Percentiles rank a stretch among this genome's conserved stretches.
Conservation (phyloP, 2,797 vertebrate genomes). For the Microctenopoma lineatum region DNA sequence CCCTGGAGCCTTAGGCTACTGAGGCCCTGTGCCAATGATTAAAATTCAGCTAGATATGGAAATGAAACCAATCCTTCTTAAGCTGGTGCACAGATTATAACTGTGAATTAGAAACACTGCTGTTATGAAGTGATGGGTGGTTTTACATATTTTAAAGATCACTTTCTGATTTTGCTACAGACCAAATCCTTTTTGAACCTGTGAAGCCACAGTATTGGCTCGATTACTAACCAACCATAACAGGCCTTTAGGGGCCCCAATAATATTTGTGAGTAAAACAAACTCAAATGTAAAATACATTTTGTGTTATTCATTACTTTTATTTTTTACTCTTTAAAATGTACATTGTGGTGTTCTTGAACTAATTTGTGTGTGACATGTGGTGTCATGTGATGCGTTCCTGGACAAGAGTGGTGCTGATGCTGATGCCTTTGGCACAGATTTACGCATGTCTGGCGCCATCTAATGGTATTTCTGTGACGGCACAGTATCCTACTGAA, state of each 20-base stretch:
- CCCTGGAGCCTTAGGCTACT: background rate
- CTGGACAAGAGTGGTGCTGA: background rate
- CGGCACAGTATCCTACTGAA: background rate
- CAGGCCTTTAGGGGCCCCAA: too few species aligned
- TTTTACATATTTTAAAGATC: background rate
- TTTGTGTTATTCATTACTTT: background rate
- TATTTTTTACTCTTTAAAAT: background rate
- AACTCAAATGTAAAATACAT: too few species aligned
- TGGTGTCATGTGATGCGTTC: background rate
- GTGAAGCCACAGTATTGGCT: background rate
- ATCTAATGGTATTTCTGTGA: conserved; percentile 30
- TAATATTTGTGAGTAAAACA: background rate
- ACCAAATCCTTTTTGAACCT: background rate
- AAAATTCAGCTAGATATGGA: background rate
- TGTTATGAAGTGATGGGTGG: background rate
- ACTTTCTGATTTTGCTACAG: background rate
- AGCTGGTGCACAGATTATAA: background rate
- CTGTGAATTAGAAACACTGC: background rate
- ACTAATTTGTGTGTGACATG: background rate
- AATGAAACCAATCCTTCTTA: background rate
- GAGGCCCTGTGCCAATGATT: background rate
- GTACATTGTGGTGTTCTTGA: background rate
- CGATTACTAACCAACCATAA: too few species aligned
- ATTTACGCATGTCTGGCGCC: conserved; percentile 24
- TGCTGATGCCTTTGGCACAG: background rate